These are phyloP conservation scores for Mesopsocus fuscifrons DNA, from an alignment of 2,888 invertebrate species.

Conservation along the genomic window DNA sequence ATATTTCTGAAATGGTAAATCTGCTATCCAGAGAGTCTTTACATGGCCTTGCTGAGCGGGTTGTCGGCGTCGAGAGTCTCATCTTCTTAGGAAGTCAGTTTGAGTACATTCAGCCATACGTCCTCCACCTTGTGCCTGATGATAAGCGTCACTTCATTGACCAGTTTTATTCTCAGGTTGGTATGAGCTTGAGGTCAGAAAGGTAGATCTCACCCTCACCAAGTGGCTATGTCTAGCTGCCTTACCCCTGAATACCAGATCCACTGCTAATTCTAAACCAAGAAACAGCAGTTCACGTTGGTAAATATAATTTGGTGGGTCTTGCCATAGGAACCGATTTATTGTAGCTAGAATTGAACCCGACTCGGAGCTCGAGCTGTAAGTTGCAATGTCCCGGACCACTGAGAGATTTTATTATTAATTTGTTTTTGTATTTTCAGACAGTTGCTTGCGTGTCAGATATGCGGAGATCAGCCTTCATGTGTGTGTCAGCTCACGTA, in stretches of 20 bases:
- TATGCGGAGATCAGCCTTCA: constrained; percentile 68
- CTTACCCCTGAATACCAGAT: no score
- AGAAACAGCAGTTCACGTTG: no score
- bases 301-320: no score
- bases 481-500: constrained; percentile 61
- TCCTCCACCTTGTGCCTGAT: constrained; percentile 59
- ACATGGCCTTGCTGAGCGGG: constrained; percentile 65
- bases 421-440: constrained; percentile 25
- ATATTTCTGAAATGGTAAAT: constrained; percentile 43
- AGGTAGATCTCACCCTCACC: background rate
- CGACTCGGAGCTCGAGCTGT: no score
- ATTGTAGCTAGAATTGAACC: no score
- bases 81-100: constrained; percentile 79
- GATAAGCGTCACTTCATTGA: constrained; percentile 42
- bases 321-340: no score
- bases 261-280: no score
- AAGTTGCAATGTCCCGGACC: no score
- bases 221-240: no score
- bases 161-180: constrained; percentile 41
- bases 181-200: constrained; percentile 6
- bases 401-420: no score
- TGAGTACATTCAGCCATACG: constrained; percentile 60
- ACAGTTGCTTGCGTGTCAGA: constrained; percentile 52
- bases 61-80: constrained; percentile 84
- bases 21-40: constrained; percentile 48